Base-by-base conservation (phyloP, 2,888 invertebrate genomes). In the Toxonevra muliebris region DNA sequence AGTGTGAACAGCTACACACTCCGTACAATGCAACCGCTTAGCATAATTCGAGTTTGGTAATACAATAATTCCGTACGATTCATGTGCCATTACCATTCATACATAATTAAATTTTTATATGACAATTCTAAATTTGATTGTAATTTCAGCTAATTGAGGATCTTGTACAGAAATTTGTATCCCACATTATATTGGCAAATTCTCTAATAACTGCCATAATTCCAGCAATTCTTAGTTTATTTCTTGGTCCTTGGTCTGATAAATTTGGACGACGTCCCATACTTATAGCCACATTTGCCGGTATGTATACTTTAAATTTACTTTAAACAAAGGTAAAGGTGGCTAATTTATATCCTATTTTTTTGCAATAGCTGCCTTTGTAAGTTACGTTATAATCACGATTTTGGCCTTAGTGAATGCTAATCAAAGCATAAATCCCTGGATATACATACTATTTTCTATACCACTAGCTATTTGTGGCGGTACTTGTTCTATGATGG, bases 181-280 rank as follows among this genome's bases (percentile, higher is more conserved):
- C 90, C n/a, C 84, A 88, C 70, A 88, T 93, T 61, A 79, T 88
- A 5, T 90, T 91, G 85, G 86, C 87, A 0, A 88, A 87, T 73
- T 87, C 88, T 2, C 80, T 92, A 1, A 81, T 92, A 41, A 90
- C 91, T 74, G 88, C 89, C 43, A 82, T 92, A 53, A 85, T 90
- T 59, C 91, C 92, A 1, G 90, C 92, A 0, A 75, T 91, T 45
- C 79, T 91, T 13, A 90, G 91, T 57, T 85, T 93, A 55, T 92
- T 93, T 78, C 80, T 93, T 71, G 94, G 93, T 11, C 91, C 92
- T 0, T 94, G 93, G 93, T 93, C 93, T 57, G 93, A 94, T 78
- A 90, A 88, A 70, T n/a, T n/a, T n/a, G n/a, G n/a, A n/a, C n/a
- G n/a, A n/a, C n/a, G n/a, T n/a, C n/a, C n/a, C 12, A 84, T 93